Evolutionary conservation across 64 coral and sea anemone genomes (phyloP).

Genomic region (Montipora foliosa): DNA sequence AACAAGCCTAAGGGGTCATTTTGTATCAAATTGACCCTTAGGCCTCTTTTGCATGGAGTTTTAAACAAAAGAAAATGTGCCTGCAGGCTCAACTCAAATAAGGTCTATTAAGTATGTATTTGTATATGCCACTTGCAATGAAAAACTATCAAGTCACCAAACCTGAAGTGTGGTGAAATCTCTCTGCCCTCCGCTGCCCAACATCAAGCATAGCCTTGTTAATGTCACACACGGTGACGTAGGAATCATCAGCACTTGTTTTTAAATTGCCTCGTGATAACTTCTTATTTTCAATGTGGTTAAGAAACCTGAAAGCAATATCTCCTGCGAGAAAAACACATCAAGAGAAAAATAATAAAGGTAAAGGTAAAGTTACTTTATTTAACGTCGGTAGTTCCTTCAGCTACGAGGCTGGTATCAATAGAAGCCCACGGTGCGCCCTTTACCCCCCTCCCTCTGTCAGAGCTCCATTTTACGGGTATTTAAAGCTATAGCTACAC

Average conservation of each 20-base stretch:
- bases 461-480: no score
- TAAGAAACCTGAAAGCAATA: slow-evolving; percentile 97
- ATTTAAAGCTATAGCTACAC: no score
- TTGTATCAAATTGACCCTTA: no score
- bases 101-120: not conserved
- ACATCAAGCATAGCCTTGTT: slow-evolving; percentile 95
- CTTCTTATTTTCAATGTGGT: slow-evolving; percentile 58
- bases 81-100: not conserved
- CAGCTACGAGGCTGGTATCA: no score
- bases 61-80: no score
- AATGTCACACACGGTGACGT: slow-evolving; percentile 96
- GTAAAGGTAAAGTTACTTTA: no score
- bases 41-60: no score
- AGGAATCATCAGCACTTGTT: slow-evolving; percentile 23
- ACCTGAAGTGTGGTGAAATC: slow-evolving; percentile 75
- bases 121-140: no score
- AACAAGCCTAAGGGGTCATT: no score
- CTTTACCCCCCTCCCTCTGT: no score
- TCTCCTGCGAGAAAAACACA: slow-evolving; percentile 73
- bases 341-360: not conserved
- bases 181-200: slow-evolving; percentile 81
- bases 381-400: no score
- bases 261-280: slow-evolving; percentile 25
- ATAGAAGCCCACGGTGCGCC: no score
- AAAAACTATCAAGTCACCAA: not conserved